Evolutionary conservation across 1,140 invertebrate genomes (phyloP).

Genomic region (Pogonomyrmex barbatus): DNA sequence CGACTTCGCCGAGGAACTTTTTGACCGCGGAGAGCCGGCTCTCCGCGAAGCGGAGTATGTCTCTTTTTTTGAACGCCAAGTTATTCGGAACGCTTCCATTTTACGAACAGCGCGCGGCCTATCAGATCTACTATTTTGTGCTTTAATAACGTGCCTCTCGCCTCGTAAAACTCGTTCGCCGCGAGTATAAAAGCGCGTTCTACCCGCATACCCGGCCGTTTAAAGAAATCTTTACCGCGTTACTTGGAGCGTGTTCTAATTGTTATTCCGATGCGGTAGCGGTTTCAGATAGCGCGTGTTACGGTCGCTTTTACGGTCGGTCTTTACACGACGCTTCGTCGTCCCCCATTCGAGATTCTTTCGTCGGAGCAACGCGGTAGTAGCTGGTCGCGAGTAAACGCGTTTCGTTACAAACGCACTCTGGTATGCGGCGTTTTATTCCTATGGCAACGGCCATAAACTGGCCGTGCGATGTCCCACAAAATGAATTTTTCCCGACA

Average conservation of each 20-base stretch:
- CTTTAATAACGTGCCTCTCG: conserved; percentile 26
- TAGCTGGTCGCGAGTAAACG: conserved; percentile 1
- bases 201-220: neutral
- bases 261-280: conserved; percentile 50
- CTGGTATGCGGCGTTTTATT: conserved; percentile 25
- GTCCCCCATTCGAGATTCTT: conserved; percentile 38
- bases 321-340: conserved; percentile 8
- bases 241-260: conserved; percentile 54
- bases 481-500: conserved; percentile 19
- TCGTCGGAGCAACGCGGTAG: neutral
- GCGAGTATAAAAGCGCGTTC: conserved; percentile 15
- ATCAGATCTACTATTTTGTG: conserved; percentile 24
- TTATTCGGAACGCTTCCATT: conserved; percentile 14
- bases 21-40: neutral
- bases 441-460: conserved; percentile 27
- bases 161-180: conserved; percentile 45
- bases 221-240: conserved; percentile 25
- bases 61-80: neutral
- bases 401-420: conserved; percentile 11
- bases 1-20: neutral
- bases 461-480: neutral
- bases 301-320: conserved; percentile 51
- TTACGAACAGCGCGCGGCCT: conserved; percentile 4
- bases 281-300: conserved; percentile 49
- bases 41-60: neutral